Evolutionary conservation across 2,888 invertebrate genomes (phyloP).

Genomic region (Ormyrus pomaceus): DNA sequence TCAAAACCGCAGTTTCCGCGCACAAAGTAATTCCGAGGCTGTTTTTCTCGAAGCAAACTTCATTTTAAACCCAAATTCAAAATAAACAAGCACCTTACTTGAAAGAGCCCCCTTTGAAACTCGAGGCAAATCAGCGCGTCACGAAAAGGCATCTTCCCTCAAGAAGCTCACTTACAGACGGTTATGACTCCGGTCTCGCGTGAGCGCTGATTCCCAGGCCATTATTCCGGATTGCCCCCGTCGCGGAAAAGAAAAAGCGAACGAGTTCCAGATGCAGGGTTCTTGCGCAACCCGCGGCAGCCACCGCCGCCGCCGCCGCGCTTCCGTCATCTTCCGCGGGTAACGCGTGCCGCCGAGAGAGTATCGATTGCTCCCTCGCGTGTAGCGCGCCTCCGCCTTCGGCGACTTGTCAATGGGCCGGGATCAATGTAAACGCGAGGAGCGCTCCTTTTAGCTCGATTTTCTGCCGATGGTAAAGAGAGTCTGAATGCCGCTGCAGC

Average conservation of each 20-base stretch:
- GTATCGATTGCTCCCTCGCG: conserved; percentile 11
- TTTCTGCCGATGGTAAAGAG: no score
- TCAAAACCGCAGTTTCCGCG: no score
- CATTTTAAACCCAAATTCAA: no score
- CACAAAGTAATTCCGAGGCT: no score
- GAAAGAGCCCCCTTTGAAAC: no score
- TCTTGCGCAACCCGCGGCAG: conserved; percentile 68
- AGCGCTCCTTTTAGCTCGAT: no score
- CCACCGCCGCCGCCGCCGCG: conserved; percentile 60
- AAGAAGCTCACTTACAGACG: neutral
- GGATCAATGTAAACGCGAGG: no score
- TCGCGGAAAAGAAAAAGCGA: conserved; percentile 37
- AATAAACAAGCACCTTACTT: no score
- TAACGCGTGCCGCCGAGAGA: neutral
- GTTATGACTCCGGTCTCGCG: conserved; percentile 28
- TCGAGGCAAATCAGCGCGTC: no score
- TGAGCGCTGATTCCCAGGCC: conserved; percentile 38
- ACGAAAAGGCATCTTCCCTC: neutral
- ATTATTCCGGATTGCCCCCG: conserved; percentile 47
- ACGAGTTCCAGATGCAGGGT: conserved; percentile 67
- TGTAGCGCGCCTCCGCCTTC: conserved; percentile 4
- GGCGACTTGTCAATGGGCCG: no score
- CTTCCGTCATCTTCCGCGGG: conserved; percentile 55
- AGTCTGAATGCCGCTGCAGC: no score
- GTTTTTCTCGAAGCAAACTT: no score